These are phyloP conservation scores for Spheniscus mendiculus DNA, from an alignment of 2,113 vertebrate species.

Conservation along the genomic window DNA sequence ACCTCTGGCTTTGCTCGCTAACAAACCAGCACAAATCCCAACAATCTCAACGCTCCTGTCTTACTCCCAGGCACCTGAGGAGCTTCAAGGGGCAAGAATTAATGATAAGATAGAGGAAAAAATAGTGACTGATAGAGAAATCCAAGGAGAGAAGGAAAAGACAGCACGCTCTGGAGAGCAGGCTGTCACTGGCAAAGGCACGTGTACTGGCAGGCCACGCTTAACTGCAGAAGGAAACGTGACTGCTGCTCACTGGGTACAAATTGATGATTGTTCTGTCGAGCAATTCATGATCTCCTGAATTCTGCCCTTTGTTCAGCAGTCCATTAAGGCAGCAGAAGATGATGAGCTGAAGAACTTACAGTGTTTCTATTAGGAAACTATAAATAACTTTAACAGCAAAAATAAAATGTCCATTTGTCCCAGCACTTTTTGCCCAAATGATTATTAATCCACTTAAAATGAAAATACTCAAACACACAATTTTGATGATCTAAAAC, in stretches of 20 bases:
- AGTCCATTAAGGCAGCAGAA: neutral
- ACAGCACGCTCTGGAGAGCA: neutral
- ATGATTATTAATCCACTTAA: neutral
- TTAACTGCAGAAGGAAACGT: neutral
- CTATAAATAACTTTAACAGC: neutral
- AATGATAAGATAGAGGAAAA: neutral
- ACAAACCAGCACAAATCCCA: neutral
- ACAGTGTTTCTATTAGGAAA: neutral
- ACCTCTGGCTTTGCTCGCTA: neutral
- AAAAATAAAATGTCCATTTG: neutral
- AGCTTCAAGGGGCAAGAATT: neutral
- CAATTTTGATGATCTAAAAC: neutral
- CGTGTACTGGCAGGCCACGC: neutral
- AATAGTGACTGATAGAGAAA: neutral
- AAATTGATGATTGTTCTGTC: neutral
- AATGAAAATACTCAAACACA: neutral
- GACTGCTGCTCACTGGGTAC: neutral
- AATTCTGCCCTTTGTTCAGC: neutral
- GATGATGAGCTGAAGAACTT: neutral
- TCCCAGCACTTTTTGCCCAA: neutral
- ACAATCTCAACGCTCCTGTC: neutral
- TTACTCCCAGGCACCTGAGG: neutral
- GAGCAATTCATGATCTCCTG: neutral
- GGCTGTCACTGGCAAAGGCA: neutral
- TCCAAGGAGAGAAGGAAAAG: neutral